Percentiles rank a stretch among this genome's conserved stretches.
Conservation (phyloP, 2,888 invertebrate species). For the Orchesella flavescens region DNA sequence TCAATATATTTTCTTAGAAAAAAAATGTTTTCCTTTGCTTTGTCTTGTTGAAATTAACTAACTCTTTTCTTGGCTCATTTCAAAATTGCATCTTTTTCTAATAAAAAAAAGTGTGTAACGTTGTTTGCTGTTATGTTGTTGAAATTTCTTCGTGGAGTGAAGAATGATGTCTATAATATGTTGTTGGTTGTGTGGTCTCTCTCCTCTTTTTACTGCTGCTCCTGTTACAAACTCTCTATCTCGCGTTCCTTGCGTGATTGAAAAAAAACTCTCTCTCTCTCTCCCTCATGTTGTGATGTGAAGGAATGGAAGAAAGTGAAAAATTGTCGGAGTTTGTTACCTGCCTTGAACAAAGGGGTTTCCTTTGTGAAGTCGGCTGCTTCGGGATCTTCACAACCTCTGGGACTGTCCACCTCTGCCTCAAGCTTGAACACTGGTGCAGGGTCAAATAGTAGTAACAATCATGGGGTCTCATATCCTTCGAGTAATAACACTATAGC, state of each 20-base stretch:
- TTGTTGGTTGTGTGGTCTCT: constrained; percentile 58
- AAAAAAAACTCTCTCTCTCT: too few relatives aligned
- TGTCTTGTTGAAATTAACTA: not conserved
- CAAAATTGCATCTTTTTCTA: too few relatives aligned
- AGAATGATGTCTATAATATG: constrained; percentile 45
- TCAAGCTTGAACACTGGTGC: constrained; percentile 64
- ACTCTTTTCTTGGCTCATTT: constrained; percentile 10
- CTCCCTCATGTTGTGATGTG: not conserved
- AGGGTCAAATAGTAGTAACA: constrained; percentile 58
- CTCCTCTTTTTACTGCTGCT: constrained; percentile 44
- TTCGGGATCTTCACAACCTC: constrained; percentile 64
- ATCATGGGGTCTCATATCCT: constrained; percentile 52
- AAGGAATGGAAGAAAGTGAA: constrained; percentile 72
- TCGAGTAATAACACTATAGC: constrained; percentile 59
- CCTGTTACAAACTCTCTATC: constrained; percentile 16
- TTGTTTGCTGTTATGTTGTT: too few relatives aligned
- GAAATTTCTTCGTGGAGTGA: constrained; percentile 25
- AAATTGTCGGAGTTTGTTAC: constrained; percentile 69
- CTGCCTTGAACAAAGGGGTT: constrained; percentile 69
- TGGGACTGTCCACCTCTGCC: constrained; percentile 68
- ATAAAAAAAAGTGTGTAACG: too few relatives aligned
- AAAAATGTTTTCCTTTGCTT: too few relatives aligned
- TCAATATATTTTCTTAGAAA: too few relatives aligned
- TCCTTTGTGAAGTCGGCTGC: constrained; percentile 68
- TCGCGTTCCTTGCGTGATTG: constrained; percentile 54